Evolutionary conservation across 2,113 vertebrate species (phyloP).

Genomic region (Ramphastos sulfuratus): DNA sequence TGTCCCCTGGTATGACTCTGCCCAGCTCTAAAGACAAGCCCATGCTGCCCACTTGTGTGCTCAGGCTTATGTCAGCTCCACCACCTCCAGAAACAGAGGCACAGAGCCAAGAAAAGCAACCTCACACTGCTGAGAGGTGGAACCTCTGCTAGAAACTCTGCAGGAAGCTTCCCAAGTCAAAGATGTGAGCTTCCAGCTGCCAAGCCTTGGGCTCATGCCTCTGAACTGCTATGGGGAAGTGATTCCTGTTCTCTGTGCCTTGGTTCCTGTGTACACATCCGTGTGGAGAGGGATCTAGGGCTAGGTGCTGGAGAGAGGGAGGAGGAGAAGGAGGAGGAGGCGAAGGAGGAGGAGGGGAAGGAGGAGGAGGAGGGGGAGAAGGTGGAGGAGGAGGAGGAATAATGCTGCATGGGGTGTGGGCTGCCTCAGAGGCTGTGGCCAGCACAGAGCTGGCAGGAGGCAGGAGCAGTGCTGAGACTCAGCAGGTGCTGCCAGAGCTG

Average conservation of each 20-base stretch:
- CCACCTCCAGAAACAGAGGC: background rate
- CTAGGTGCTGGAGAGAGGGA: background rate
- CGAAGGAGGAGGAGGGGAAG: too few relatives aligned
- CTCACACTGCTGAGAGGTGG: background rate
- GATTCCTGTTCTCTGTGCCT: background rate
- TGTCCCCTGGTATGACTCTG: background rate
- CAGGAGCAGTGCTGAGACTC: background rate
- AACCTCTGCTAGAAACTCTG: background rate
- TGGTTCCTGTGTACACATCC: background rate
- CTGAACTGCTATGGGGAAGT: background rate
- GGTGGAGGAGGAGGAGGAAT: background rate
- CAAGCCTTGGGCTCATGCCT: accelerated
- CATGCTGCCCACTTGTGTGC: background rate
- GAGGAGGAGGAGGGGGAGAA: too few relatives aligned
- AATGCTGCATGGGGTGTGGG: accelerated
- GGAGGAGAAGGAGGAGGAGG: too few relatives aligned
- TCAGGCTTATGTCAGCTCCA: background rate
- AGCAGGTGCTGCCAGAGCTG: background rate
- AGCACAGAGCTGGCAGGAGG: background rate
- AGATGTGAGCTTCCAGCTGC: background rate
- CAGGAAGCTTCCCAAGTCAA: background rate
- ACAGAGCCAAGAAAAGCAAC: constrained; percentile 17
- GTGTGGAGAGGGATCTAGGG: background rate
- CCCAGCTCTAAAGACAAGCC: background rate
- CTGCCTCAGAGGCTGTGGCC: too few relatives aligned